phyloP scores from a whole-genome alignment of 1,140 invertebrate species.

The Harlomillsia oculata region DNA sequence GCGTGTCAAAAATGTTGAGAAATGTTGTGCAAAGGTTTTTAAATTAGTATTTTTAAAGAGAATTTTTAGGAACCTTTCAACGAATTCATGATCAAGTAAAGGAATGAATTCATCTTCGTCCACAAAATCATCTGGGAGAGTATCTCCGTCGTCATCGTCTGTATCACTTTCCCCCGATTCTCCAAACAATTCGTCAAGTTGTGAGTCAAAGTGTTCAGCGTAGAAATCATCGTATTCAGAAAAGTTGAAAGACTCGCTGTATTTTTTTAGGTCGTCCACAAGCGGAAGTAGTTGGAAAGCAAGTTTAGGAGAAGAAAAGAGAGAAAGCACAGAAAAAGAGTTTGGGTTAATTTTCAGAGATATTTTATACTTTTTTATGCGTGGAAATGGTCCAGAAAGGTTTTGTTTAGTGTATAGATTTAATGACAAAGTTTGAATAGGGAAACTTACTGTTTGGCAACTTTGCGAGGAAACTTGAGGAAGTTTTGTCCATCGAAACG shows the following conservation, averaged over 20 bases:
- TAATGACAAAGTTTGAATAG: background rate
- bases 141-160: constrained; percentile 41
- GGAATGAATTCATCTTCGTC: constrained; percentile 34
- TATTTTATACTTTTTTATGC: too few relatives aligned
- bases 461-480: constrained; percentile 52
- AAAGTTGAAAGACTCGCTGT: constrained; percentile 39
- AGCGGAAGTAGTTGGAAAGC: too few relatives aligned
- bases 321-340: too few relatives aligned
- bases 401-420: too few relatives aligned
- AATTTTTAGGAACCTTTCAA: constrained; percentile 23
- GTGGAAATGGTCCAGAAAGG: too few relatives aligned
- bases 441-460: constrained; percentile 48
- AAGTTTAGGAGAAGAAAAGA: too few relatives aligned
- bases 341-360: too few relatives aligned
- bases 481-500: constrained; percentile 55
- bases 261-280: too few relatives aligned
- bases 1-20: too few relatives aligned
- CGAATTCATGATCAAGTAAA: constrained; percentile 23
- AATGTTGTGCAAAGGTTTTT: too few relatives aligned
- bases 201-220: constrained; percentile 36
- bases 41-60: too few relatives aligned
- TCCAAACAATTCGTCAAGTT: constrained; percentile 35
- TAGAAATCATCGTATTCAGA: constrained; percentile 37
- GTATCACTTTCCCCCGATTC: constrained; percentile 40
- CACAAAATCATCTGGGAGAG: constrained; percentile 37